Evolutionary conservation across 2,113 vertebrate genomes (phyloP), one percentile per base, ranked within the genome.

Genomic region (Lasiurus borealis): DNA sequence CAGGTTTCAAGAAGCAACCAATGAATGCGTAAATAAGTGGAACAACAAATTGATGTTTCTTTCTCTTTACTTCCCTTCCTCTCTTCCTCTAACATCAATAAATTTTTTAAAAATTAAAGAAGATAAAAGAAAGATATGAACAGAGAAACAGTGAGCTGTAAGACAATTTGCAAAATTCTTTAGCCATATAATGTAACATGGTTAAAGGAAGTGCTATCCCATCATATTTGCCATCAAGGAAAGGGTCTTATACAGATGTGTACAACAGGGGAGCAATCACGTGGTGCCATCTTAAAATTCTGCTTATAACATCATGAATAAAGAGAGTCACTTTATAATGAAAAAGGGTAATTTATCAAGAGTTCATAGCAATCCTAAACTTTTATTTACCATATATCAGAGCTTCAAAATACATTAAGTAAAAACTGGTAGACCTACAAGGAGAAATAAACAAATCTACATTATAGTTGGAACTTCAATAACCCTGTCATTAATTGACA

Each of bases 361-460:
- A 72, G 62, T 59, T 31, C 59, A 87, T 81, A 34, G 36, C 40
- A 29, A 40, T 40, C 68, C n/a, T 76, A 8, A 93, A 59, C 50
- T 50, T 62, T 85, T 85, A 77, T 54, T 73, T 75, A 76, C 62
- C 31, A n/a, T 82, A 34, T 69, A 81, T 16, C 31, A 69, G 27
- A 82, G 11, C 14, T 96, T 95, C 31, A 82, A 12, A 83, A 69
- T 69, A 68, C 27, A 48, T 81, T 85, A 92, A 76, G 25, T 18
- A 95, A 48, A 66, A 88, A 83, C 57, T 77, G 59, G 12, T 77
- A 64, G 50, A 82, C 80, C 40, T 75, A 11, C 23, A 54, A 92
- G 59, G 44, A 90, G 21, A 87, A 93, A 71, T 80, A 95, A 89
- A 83, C n/a, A 71, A 80, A 75, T 86, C 7, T 3, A n/a, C 50